These are phyloP conservation scores for Bettongia penicillata DNA, from an alignment of 2,113 vertebrate genomes.

Conservation along the genomic window DNA sequence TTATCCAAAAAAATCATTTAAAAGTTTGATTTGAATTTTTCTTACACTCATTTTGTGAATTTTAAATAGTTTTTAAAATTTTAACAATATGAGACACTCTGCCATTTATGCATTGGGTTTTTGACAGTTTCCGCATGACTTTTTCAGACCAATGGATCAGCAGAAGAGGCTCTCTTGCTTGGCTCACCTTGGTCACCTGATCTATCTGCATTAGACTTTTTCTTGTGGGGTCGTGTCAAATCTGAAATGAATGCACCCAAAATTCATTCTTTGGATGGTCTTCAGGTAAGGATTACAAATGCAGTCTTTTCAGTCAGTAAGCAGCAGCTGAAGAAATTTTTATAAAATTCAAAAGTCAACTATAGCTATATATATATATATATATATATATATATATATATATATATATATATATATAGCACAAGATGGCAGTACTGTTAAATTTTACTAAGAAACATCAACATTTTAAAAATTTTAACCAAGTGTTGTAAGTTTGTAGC, in stretches of 20 bases:
- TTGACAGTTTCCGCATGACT: not conserved
- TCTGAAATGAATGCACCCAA: not conserved
- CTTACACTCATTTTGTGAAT: not conserved
- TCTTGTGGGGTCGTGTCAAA: not conserved
- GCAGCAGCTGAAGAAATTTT: not conserved
- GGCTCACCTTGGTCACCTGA: not conserved
- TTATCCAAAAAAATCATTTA: not conserved
- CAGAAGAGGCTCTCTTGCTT: not conserved
- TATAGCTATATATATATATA: no score
- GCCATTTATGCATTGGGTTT: not conserved
- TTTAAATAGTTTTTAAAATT: not conserved
- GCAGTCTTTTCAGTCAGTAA: not conserved
- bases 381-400: no score
- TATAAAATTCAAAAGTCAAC: not conserved
- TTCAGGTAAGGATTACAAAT: not conserved
- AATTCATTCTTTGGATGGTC: not conserved
- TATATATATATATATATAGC: no score
- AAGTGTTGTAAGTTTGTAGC: not conserved
- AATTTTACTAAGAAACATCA: not conserved
- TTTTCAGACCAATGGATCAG: not conserved
- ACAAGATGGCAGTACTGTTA: not conserved
- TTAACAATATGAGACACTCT: not conserved
- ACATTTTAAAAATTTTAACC: not conserved
- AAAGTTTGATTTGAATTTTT: not conserved
- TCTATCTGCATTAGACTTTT: not conserved